A percentile compares a stretch with the other conserved stretches of the same genome.
phyloP scores from a whole-genome alignment of 2,888 invertebrate genomes.

The Cheilosia scutellata region DNA sequence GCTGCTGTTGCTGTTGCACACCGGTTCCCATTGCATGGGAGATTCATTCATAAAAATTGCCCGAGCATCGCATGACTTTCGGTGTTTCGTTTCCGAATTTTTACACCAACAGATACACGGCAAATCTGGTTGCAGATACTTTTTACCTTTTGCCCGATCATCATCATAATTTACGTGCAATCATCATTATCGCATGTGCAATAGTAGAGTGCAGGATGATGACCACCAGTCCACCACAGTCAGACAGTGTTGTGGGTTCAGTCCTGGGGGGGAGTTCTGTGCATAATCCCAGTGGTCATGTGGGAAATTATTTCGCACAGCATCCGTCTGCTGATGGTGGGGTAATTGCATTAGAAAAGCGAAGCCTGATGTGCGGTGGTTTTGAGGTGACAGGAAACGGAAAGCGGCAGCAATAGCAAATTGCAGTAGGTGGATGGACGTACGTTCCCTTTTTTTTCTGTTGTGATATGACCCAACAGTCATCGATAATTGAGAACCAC shows the following conservation, averaged over 20 bases:
- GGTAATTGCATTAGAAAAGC: slow-evolving; percentile 58
- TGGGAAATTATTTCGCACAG: slow-evolving; percentile 72
- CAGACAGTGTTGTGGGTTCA: slow-evolving; percentile 49
- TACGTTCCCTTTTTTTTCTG: neutral
- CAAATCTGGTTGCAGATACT: slow-evolving; percentile 54
- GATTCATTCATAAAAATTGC: slow-evolving; percentile 77
- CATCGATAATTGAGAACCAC: slow-evolving; percentile 52
- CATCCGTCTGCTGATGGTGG: slow-evolving; percentile 65
- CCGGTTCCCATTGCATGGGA: slow-evolving; percentile 37
- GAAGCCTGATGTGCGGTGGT: slow-evolving; percentile 38
- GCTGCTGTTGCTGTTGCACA: slow-evolving; percentile 7
- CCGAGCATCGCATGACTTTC: slow-evolving; percentile 70
- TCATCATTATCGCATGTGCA: slow-evolving; percentile 78
- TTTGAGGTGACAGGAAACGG: slow-evolving; percentile 73
- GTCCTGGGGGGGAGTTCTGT: slow-evolving; percentile 47
- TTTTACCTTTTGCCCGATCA: slow-evolving; percentile 64
- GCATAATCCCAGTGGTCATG: slow-evolving; percentile 73
- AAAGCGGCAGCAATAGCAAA: slow-evolving; percentile 63
- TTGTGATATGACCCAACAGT: slow-evolving; percentile 53
- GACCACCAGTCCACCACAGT: neutral
- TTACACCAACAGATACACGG: slow-evolving; percentile 50
- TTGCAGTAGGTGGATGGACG: slow-evolving; percentile 72
- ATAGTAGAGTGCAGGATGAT: slow-evolving; percentile 55
- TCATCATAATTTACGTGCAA: slow-evolving; percentile 78
- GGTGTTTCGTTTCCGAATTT: slow-evolving; percentile 74